Evolutionary conservation across 1,140 invertebrate species (phyloP), one percentile per base, ranked within the genome.

Genomic region (Ceratosolen fusciceps): DNA sequence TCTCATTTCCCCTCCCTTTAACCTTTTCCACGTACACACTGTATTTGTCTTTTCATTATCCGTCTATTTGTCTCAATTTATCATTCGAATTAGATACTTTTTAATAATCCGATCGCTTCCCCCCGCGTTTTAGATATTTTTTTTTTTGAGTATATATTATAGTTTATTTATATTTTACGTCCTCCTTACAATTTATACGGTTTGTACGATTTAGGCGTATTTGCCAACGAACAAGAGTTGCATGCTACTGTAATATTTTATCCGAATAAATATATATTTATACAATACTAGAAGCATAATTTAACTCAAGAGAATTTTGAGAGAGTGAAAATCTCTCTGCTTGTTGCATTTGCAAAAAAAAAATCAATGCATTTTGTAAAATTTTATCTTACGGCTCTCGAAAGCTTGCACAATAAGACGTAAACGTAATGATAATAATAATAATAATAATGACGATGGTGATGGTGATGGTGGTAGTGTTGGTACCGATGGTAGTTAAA

Each of bases 1-100:
- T 31, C 21, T 52, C 49, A 47, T 29, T 58, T n/a, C 65, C 16
- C 26, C 47, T 58, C 58, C 29, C 49, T 56, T 19, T 39, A 29
- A 65, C 49, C 12, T 67, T 68, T 58, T 21, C 47, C 37, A 34
- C 37, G 21, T 47, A 54, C 39, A 67, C 31, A 54, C 34, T 58
- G 49, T 47, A 34, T 74, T 74, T 79, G 68, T 79, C 39, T 68
- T 47, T 49, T 21, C 26, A 74, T 79, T 79, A 79, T 70, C 43
- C 34, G 72, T 31, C 14, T 74, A 74, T 79, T 49, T 70, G 21
- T 79, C 49, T 68, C 62, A 67, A 74, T 74, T 79, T 68, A 74
- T 67, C 58, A 74, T 67, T 70, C n/a, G 37, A 74, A 74, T 74
- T 79, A 58, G 49, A 74, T 52, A 47, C 52, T 37, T 67, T 54